Evolutionary conservation across 2,113 vertebrate species (phyloP).

Genomic region (Lepus europaeus): DNA sequence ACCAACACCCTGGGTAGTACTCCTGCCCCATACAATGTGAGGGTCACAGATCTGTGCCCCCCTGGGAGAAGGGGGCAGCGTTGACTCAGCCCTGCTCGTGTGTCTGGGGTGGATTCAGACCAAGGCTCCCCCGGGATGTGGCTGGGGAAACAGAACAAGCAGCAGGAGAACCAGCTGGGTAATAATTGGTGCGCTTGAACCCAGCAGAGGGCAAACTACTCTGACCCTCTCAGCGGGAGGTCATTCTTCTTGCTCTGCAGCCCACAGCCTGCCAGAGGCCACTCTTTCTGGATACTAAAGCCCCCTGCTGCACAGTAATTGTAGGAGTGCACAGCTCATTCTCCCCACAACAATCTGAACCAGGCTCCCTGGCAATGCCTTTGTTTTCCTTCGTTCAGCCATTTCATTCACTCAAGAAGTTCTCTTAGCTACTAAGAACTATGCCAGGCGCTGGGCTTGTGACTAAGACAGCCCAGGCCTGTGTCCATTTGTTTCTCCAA

Average conservation of each 20-base stretch:
- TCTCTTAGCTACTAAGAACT: background rate
- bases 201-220: background rate
- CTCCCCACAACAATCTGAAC: background rate
- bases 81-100: background rate
- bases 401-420: background rate
- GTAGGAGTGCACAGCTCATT: background rate
- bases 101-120: background rate
- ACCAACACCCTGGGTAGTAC: background rate
- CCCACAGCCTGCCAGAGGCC: fast-evolving
- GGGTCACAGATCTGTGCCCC: background rate
- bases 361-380: background rate
- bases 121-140: too few relatives aligned
- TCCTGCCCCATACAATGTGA: background rate
- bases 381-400: background rate
- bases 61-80: background rate
- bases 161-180: background rate
- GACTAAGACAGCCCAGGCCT: background rate
- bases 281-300: background rate
- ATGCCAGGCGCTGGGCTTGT: background rate
- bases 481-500: slow-evolving; percentile 5
- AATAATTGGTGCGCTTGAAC: too few relatives aligned
- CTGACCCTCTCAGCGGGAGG: background rate
- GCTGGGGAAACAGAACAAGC: background rate
- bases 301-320: background rate
- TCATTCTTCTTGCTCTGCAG: background rate